phyloP scores from a whole-genome alignment of 2,113 vertebrate genomes.

The Hydropotes inermis region DNA sequence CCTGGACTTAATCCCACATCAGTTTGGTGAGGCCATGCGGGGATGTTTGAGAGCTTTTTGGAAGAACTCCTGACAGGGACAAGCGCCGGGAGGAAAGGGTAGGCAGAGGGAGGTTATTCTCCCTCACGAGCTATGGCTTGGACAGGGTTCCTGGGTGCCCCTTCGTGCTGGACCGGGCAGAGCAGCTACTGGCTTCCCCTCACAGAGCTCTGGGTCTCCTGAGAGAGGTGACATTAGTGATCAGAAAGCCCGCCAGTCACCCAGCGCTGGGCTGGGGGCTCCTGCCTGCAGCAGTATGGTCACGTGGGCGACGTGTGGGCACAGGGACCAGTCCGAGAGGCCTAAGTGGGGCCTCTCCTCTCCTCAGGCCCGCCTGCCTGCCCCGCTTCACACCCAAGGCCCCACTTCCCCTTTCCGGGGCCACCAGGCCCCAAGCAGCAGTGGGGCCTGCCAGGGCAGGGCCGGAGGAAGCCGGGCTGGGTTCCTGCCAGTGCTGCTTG shows the following conservation, averaged over 20 bases:
- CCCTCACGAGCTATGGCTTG: accelerated
- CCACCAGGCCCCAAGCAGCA: neutral
- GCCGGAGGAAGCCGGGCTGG: neutral
- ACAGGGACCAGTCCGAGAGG: accelerated
- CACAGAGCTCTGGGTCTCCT: neutral
- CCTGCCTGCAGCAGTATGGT: neutral
- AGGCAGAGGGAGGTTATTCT: no score
- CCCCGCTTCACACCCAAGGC: neutral
- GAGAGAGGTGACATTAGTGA: neutral
- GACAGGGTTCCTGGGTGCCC: neutral
- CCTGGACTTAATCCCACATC: accelerated
- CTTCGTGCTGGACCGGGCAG: neutral
- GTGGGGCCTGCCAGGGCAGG: neutral
- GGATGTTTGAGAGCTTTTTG: neutral
- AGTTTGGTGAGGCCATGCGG: neutral
- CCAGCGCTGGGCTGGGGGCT: no score
- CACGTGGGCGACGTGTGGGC: accelerated
- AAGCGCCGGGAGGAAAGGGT: neutral
- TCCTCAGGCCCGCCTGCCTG: neutral
- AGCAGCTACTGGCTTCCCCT: neutral
- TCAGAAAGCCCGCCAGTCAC: accelerated
- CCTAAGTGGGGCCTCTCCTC: neutral
- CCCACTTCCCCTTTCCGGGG: constrained; percentile 60
- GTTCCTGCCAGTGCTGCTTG: neutral
- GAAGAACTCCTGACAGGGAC: no score